Evolutionary conservation across 2,888 invertebrate genomes (phyloP), one percentile per base, ranked within the genome.

Genomic region (Ornithoptera priamus): DNA sequence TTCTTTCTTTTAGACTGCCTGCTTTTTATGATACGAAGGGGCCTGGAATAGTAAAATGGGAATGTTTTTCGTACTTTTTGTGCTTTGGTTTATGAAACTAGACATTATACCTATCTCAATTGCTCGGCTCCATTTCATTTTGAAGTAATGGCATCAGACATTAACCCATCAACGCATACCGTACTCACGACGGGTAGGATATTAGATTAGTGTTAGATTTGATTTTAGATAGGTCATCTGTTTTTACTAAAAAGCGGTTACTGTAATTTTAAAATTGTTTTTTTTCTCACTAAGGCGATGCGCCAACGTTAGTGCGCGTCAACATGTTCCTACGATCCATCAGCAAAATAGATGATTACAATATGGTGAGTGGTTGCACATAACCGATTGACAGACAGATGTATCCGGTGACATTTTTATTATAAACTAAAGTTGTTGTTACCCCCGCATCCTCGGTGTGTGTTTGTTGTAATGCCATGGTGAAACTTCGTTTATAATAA

Each of bases 291-390:
- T 75, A 95, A 95, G 96, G 95, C 94, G 96, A 96, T 93, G 95
- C 95, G 90, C 96, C 97, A 84, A 97, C 97, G 88, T 93, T 95
- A 93, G 98, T 98, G 87, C 93, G 93, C 89, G 97, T 98, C 95
- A 98, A 99, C 96, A 95, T 99, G 95, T 97, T 95, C 93, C 96
- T 99, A 81, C 96, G 99, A 89, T 98, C 98, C 94, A 98, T 99
- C 95, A 98, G 98, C 95, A 97, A 98, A 96, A 98, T 99, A 94
- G 97, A 98, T 94, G 98, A 98, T 96, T 98, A 98, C 94, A 97
- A 97, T 95, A 99, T 98, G 98, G 98, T 98, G 96, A 97, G 97
- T 97, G 83, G 89, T 80, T 81, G 79, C 83, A 87, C 81, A 81
- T 80, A 78, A 81, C 78, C 81, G 79, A 78, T 78, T 78, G 78